A percentile compares a stretch with the other conserved stretches of the same genome.
These are phyloP conservation scores for Sphaerophoria taeniata DNA, from an alignment of 2,888 invertebrate genomes.

Conservation along the genomic window DNA sequence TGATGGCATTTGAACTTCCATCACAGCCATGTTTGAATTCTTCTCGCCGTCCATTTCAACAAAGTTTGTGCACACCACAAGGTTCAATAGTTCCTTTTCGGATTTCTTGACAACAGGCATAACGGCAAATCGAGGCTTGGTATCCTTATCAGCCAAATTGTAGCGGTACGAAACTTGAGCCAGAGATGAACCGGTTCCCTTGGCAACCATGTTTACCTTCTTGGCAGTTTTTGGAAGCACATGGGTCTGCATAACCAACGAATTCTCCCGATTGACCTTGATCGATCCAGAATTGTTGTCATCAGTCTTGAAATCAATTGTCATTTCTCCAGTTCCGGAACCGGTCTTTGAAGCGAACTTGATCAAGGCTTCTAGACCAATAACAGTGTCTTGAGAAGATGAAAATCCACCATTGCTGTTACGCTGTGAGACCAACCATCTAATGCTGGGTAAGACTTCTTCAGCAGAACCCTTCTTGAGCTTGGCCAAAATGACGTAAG, in stretches of 20 bases:
- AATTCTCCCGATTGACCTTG: slow-evolving; percentile 88
- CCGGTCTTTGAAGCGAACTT: slow-evolving; percentile 86
- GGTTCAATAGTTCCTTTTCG: slow-evolving; percentile 90
- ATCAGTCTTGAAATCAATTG: slow-evolving; percentile 77
- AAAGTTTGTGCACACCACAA: slow-evolving; percentile 92
- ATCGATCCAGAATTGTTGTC: slow-evolving; percentile 76
- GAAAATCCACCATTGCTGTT: slow-evolving; percentile 88
- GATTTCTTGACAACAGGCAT: slow-evolving; percentile 94
- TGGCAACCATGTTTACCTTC: slow-evolving; percentile 89
- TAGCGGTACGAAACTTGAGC: slow-evolving; percentile 91
- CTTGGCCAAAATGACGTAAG: slow-evolving; percentile 91
- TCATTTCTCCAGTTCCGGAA: slow-evolving; percentile 77
- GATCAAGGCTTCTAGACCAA: slow-evolving; percentile 89
- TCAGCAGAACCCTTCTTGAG: slow-evolving; percentile 81
- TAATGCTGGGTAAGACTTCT: slow-evolving; percentile 84
- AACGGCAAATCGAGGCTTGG: slow-evolving; percentile 93
- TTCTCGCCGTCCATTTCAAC: slow-evolving; percentile 81
- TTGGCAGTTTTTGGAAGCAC: slow-evolving; percentile 84
- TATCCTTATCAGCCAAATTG: slow-evolving; percentile 93
- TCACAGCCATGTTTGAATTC: slow-evolving; percentile 93
- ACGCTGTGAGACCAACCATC: slow-evolving; percentile 89
- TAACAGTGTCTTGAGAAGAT: slow-evolving; percentile 91
- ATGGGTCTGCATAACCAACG: slow-evolving; percentile 92
- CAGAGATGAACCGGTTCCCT: slow-evolving; percentile 91
- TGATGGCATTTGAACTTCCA: slow-evolving; percentile 94